Evolutionary conservation across 2,113 vertebrate species (phyloP).

Genomic region (Athene cunicularia): DNA sequence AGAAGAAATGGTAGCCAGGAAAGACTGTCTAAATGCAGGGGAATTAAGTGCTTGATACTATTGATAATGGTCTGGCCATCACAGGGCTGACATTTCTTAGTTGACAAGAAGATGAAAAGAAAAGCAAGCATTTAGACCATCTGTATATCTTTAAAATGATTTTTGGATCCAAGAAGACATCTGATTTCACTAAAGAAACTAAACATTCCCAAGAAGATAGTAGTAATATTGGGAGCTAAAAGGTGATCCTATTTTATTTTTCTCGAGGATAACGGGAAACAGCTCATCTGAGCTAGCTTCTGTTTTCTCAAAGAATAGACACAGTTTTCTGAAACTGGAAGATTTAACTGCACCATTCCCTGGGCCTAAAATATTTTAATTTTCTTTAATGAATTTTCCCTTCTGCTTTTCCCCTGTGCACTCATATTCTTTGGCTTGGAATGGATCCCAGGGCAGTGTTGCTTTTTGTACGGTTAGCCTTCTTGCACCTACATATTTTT

Average conservation of each 20-base stretch:
- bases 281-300: background rate
- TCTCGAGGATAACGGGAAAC: slow-evolving; percentile 11
- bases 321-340: background rate
- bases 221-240: background rate
- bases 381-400: background rate
- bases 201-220: slow-evolving; percentile 22
- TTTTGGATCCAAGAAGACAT: slow-evolving; percentile 14
- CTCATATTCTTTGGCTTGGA: background rate
- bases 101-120: slow-evolving; percentile 29
- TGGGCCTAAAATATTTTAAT: background rate
- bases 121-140: slow-evolving; percentile 8
- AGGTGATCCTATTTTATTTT: slow-evolving; percentile 11
- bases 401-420: background rate
- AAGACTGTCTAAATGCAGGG: background rate
- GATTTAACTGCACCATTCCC: background rate
- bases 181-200: slow-evolving; percentile 43
- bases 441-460: background rate
- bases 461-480: background rate
- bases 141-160: slow-evolving; percentile 36
- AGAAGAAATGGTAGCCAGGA: background rate
- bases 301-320: background rate
- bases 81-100: background rate
- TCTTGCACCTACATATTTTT: background rate
- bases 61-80: background rate
- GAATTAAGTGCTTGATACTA: background rate